Base-by-base conservation (phyloP, 2,113 vertebrate species). In the Oncorhynchus clarkii region DNA sequence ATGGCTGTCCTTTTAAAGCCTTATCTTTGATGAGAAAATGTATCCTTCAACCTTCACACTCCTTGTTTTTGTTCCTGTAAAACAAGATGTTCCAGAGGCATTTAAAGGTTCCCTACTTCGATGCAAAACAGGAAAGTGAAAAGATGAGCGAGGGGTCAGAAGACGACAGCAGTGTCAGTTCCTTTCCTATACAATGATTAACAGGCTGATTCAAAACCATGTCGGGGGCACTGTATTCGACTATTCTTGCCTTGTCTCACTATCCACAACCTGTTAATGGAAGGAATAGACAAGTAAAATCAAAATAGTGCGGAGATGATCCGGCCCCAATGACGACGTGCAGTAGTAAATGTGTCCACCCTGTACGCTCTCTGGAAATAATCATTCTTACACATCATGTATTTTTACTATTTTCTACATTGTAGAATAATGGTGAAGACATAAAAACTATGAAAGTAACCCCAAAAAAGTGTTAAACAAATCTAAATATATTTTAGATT, bases 161-260 rank as follows among this genome's bases (percentile, higher is more conserved):
- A 27, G 86, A 76, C 76, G 73, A 76, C 74, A 71, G 73, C 78
- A 62, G 70, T 3, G 13, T 73, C 31, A 51, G 70, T 82, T 79
- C 75, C 74, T 78, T 78, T 72, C 84, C 79, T 76, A 57, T 31
- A 78, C 57, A 70, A 71, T 87, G 88, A 89, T 89, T 85, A 91
- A 86, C 85, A 83, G 77, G 59, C 57, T 88, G 85, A 89, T 90
- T 88, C 82, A 77, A 78, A 75, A 45, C 65, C 85, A 90, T 79
- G 84, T 75, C 83, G 80, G 1, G 77, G 86, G 75, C 83, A 78
- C 84, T 59, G 73, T 76, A 79, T 60, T 90, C 86, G 87, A 91
- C 88, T 81, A 84, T 75, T 8, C n/a, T 76, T 82, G 89, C 87
- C 87, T 82, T 79, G 87, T 88, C 85, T 88, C 86, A 87, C 90